Conservation (phyloP, 2,888 invertebrate species). For the Chelonus formosanus region DNA sequence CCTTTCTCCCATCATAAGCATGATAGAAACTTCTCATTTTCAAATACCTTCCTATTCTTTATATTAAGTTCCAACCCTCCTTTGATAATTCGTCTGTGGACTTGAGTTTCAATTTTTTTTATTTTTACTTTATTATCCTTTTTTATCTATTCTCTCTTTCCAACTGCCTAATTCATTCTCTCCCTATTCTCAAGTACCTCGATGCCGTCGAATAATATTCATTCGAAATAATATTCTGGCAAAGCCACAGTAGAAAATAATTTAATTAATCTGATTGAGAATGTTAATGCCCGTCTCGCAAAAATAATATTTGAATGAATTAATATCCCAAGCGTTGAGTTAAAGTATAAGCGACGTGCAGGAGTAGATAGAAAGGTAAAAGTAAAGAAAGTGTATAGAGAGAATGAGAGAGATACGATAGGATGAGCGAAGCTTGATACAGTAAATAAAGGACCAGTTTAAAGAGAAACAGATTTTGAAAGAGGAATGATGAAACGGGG, state of each 20-base stretch:
- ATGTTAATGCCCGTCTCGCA: constrained; percentile 51
- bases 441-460: too few relatives aligned
- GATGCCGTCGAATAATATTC: constrained; percentile 23
- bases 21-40: constrained; percentile 23
- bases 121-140: constrained; percentile 28
- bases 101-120: too few relatives aligned
- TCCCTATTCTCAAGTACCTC: constrained; percentile 6
- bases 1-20: constrained; percentile 45
- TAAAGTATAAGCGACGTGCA: neutral
- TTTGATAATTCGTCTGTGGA: too few relatives aligned
- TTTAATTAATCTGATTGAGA: constrained; percentile 63
- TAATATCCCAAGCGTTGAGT: constrained; percentile 47
- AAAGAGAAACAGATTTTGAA: constrained; percentile 23
- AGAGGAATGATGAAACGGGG: constrained; percentile 30
- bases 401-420: too few relatives aligned
- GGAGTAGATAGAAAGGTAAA: too few relatives aligned
- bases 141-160: constrained; percentile 21
- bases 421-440: too few relatives aligned
- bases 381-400: too few relatives aligned
- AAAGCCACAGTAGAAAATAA: constrained; percentile 45
- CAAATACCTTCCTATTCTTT: constrained; percentile 28
- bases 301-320: constrained; percentile 41
- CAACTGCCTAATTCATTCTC: constrained; percentile 10
- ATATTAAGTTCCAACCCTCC: constrained; percentile 8
- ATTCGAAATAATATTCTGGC: constrained; percentile 23